These are phyloP conservation scores for Crotalus horridus DNA, from an alignment of 2,113 vertebrate genomes.

Conservation along the genomic window DNA sequence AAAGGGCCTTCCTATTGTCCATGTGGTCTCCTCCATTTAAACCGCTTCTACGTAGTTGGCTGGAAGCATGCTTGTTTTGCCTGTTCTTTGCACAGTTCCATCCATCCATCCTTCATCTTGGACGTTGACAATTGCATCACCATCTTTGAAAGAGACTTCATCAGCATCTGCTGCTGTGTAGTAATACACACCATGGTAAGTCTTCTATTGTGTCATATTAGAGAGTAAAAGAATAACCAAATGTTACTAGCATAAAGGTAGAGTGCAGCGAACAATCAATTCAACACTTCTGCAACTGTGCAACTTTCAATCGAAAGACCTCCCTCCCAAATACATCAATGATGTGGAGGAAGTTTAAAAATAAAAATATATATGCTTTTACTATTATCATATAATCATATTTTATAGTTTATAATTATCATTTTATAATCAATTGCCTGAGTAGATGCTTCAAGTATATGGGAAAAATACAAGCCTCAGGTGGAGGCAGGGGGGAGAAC, in stretches of 20 bases:
- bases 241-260: background rate
- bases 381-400: no score
- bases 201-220: slow-evolving; percentile 74
- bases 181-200: slow-evolving; percentile 93
- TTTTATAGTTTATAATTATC: no score
- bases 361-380: no score
- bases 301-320: background rate
- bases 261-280: background rate
- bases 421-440: no score
- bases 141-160: slow-evolving; percentile 94
- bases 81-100: slow-evolving; percentile 92
- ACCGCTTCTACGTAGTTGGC: slow-evolving; percentile 95
- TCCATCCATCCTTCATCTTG: slow-evolving; percentile 99
- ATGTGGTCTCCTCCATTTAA: slow-evolving; percentile 44
- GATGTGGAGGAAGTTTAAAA: no score
- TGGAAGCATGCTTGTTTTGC: slow-evolving; percentile 95
- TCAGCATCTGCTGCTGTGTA: slow-evolving; percentile 86
- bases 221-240: background rate
- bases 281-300: background rate
- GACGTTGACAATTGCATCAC: slow-evolving; percentile 91
- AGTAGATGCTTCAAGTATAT: no score
- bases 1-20: background rate
- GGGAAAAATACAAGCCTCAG: no score
- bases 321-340: background rate
- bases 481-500: no score